These are phyloP conservation scores for Melanotaenia trifasciata DNA, from an alignment of 2,797 vertebrate genomes.

Conservation along the genomic window DNA sequence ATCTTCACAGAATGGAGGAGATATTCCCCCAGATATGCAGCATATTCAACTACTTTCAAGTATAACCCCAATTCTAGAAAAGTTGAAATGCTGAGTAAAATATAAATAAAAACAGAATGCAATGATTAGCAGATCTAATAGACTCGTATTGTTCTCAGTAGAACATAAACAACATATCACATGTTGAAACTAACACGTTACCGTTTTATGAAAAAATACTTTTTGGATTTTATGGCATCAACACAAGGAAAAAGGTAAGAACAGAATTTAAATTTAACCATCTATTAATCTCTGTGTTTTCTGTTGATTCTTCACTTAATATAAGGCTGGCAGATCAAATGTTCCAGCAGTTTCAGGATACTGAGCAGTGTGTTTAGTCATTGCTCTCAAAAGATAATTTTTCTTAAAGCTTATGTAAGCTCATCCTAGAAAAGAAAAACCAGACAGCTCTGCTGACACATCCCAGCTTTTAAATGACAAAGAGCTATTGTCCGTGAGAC, in stretches of 20 bases:
- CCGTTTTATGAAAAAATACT: too few relatives aligned
- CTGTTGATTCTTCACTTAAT: neutral
- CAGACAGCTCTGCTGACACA: neutral
- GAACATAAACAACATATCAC: too few relatives aligned
- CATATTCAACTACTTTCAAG: neutral
- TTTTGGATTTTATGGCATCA: too few relatives aligned
- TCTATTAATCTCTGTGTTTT: constrained; percentile 3
- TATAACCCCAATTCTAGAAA: too few relatives aligned
- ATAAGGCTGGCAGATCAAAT: constrained; percentile 3
- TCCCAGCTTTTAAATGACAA: constrained; percentile 29
- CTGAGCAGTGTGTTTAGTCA: neutral
- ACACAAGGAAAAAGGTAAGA: too few relatives aligned
- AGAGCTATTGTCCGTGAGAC: constrained; percentile 28
- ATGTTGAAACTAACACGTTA: too few relatives aligned
- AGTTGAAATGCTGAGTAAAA: too few relatives aligned
- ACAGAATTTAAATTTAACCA: neutral
- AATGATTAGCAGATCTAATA: too few relatives aligned
- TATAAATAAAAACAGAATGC: too few relatives aligned
- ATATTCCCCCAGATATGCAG: neutral
- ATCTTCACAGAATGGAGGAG: neutral
- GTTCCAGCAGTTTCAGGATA: constrained; percentile 3
- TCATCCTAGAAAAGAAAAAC: constrained; percentile 1
- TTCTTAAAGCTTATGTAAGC: too few relatives aligned
- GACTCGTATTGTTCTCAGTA: too few relatives aligned
- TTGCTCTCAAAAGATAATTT: too few relatives aligned